Evolutionary conservation across 2,113 vertebrate species (phyloP), one percentile per base, ranked within the genome.

Genomic region (Cephalopholis sonnerati): DNA sequence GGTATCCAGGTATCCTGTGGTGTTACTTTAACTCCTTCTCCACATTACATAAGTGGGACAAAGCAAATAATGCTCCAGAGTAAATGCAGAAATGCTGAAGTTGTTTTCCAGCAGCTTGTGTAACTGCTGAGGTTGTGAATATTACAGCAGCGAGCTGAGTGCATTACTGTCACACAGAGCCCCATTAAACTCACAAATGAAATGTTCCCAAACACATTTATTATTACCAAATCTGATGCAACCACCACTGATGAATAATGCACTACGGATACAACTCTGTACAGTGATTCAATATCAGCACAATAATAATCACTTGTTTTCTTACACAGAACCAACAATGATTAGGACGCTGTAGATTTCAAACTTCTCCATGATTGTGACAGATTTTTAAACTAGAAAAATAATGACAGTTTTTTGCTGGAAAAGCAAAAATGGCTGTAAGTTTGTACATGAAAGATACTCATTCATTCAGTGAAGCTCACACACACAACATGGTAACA

Each of bases 161-260:
- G 57, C 65, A 82, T 90, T 32, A 55, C 57, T 36, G 55, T 67
- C 58, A 57, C 41, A 51, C 13, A 61, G 57, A 82, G 74, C 22
- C 48, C 29, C 74, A 87, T 82, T 70, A 78, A 79, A 81, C 11
- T 78, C 73, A 86, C 68, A 87, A 75, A 84, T 71, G 5, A 81
- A 84, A 80, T 63, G 48, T 73, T 87, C 62, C 71, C 36, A 86
- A 85, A 88, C n/a, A 81, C 69, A 71, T 92, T 91, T 91, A 88
- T 89, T 91, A 27, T 84, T 48, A 77, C 18, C 69, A 85, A 63
- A 71, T 86, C 53, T 70, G 55, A 82, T 18, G 22, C 73, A 74
- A 71, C 90, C 68, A 83, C 63, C 64, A 63, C 2, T 61, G 15
- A 86, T 86, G 9, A 89, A 85, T 87, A 48, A 81, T 80, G 44